Evolutionary conservation across 1,140 invertebrate species (phyloP).

Genomic region (Mesaphorura yosii): DNA sequence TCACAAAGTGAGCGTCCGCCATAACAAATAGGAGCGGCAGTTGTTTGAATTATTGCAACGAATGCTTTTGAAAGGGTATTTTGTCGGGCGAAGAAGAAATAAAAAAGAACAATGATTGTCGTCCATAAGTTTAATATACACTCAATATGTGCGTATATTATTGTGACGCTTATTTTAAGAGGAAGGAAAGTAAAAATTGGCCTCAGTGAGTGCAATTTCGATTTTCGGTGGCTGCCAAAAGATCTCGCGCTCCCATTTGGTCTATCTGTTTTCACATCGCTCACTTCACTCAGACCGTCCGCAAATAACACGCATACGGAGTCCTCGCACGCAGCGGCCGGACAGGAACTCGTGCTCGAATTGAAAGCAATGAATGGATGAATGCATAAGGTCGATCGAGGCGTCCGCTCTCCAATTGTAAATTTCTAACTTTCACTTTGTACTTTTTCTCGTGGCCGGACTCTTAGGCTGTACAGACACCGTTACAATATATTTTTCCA

Average conservation of each 20-base stretch:
- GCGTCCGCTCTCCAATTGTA: constrained; percentile 19
- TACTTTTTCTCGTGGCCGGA: too few relatives aligned
- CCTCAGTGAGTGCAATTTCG: too few relatives aligned
- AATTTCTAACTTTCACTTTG: constrained; percentile 30
- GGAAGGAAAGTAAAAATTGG: not conserved
- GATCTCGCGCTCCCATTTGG: too few relatives aligned
- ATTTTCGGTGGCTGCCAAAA: too few relatives aligned
- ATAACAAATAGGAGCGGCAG: constrained; percentile 19
- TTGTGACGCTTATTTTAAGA: not conserved
- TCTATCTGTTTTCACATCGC: too few relatives aligned
- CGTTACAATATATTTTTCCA: constrained; percentile 28
- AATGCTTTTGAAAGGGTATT: constrained; percentile 31
- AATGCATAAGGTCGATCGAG: not conserved
- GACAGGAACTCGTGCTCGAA: too few relatives aligned
- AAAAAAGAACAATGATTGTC: constrained; percentile 30
- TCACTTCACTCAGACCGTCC: too few relatives aligned
- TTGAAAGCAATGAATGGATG: too few relatives aligned
- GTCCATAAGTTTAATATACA: constrained; percentile 8
- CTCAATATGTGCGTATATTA: not conserved
- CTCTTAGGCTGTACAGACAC: constrained; percentile 14
- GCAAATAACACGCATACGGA: too few relatives aligned
- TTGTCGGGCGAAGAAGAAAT: constrained; percentile 19
- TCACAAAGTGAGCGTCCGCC: constrained; percentile 19
- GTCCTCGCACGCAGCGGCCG: too few relatives aligned
- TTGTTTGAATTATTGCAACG: constrained; percentile 31